phyloP scores from a whole-genome alignment of 1,140 invertebrate species.

The Dolichoris vasculosae region DNA sequence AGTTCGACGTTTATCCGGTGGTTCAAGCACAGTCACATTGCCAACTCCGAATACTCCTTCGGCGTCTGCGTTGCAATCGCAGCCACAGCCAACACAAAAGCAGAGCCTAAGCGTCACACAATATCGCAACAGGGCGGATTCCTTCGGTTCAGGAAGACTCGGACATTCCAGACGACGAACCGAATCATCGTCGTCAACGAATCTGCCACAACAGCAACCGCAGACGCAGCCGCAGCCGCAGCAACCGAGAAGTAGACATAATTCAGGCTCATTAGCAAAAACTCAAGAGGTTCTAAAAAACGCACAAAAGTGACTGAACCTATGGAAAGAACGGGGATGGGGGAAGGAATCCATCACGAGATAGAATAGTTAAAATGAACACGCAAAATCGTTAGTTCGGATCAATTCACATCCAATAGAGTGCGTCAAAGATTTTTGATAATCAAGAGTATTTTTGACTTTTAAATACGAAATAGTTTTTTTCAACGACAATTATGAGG shows the following conservation, averaged over 20 bases:
- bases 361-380: not conserved
- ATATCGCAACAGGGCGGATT: constrained; percentile 65
- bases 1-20: constrained; percentile 69
- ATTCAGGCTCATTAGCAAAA: constrained; percentile 64
- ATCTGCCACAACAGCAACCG: constrained; percentile 51
- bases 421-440: constrained; percentile 32
- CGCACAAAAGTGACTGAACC: constrained; percentile 43
- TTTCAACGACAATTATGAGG: constrained; percentile 25
- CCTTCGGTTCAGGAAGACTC: constrained; percentile 69
- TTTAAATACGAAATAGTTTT: constrained; percentile 29
- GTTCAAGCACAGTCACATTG: constrained; percentile 66
- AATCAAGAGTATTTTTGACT: constrained; percentile 20
- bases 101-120: constrained; percentile 62
- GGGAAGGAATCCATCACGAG: not conserved
- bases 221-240: constrained; percentile 56
- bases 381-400: not conserved
- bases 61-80: constrained; percentile 41
- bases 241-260: constrained; percentile 61
- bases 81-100: constrained; percentile 57
- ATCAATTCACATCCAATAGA: not conserved
- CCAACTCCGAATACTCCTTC: constrained; percentile 56
- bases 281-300: constrained; percentile 60
- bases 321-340: not conserved
- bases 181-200: constrained; percentile 53
- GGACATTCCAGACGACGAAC: constrained; percentile 58